Evolutionary conservation across 2,113 vertebrate species (phyloP), one percentile per base, ranked within the genome.

Genomic region (Prunella himalayana): DNA sequence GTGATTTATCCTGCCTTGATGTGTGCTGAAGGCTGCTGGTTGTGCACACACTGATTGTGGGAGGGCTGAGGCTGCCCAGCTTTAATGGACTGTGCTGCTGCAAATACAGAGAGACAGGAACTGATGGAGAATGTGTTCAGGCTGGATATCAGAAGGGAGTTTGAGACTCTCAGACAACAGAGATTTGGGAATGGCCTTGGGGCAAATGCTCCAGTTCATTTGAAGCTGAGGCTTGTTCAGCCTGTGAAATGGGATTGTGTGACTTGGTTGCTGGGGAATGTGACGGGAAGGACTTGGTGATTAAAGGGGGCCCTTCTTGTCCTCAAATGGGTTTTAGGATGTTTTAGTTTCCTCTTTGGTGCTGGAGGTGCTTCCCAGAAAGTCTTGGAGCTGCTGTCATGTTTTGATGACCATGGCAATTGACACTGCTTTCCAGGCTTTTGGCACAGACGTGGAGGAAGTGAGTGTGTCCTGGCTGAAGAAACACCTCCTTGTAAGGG

Each of bases 231-330:
- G 91, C 94, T 95, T 49, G 82, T 94, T 92, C 94, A 95, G 96
- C 64, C 94, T 93, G 95, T 97, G 96, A 97, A 96, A 97, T 90
- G 88, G 83, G 96, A 97, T 96, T 96, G 95, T 84, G 49, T 16
- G 94, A 70, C 94, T 96, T 93, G 92, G 94, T 92, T 96, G 96
- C 95, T 63, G 51, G 76, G 56, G 72, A 96, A 88, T 81, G 77
- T 94, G 94, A 97, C 1, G 7, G 91, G 80, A 85, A 91, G 91
- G 92, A 86, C 95, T 97, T 95, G 91, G 69, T 96, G 95, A 96
- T 94, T 95, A 97, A 96, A 96, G 86, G 21, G 60, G 86, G 15
- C 83, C 51, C 95, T 95, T 95, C 92, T 93, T 86, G 95, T 96
- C 94, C 92, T 96, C 83, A 71, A 31, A 93, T 31, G 69, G 60